Conservation (phyloP, 2,797 vertebrate species). For the Emys orbicularis region DNA sequence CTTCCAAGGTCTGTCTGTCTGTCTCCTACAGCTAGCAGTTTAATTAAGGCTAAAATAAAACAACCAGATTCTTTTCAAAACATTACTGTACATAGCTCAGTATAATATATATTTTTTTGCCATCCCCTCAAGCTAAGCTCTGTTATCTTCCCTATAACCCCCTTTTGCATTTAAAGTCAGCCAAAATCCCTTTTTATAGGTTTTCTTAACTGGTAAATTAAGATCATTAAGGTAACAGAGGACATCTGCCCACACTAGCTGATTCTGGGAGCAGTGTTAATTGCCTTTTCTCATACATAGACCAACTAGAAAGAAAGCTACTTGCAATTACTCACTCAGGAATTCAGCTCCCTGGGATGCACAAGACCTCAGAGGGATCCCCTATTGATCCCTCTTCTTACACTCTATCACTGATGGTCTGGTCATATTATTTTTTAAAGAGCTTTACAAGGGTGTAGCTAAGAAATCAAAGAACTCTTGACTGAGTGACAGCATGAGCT, state of each 20-base stretch:
- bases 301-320: background rate
- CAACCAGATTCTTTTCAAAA: background rate
- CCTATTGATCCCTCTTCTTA: background rate
- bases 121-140: accelerated
- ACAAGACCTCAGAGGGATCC: background rate
- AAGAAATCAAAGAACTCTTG: background rate
- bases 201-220: background rate
- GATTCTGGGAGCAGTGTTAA: background rate
- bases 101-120: background rate
- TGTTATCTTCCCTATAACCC: background rate
- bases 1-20: background rate
- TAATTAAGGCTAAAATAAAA: accelerated
- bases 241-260: background rate
- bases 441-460: background rate
- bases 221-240: slow-evolving; percentile 6
- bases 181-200: background rate
- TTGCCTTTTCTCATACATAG: slow-evolving; percentile 7
- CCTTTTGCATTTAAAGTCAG: background rate
- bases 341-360: background rate
- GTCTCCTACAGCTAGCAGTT: background rate
- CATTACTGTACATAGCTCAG: accelerated
- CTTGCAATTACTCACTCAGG: background rate
- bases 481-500: background rate
- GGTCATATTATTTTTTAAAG: background rate
- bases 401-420: accelerated